phyloP scores from a whole-genome alignment of 2,797 vertebrate species.

The Microctenopoma steveboyesi region DNA sequence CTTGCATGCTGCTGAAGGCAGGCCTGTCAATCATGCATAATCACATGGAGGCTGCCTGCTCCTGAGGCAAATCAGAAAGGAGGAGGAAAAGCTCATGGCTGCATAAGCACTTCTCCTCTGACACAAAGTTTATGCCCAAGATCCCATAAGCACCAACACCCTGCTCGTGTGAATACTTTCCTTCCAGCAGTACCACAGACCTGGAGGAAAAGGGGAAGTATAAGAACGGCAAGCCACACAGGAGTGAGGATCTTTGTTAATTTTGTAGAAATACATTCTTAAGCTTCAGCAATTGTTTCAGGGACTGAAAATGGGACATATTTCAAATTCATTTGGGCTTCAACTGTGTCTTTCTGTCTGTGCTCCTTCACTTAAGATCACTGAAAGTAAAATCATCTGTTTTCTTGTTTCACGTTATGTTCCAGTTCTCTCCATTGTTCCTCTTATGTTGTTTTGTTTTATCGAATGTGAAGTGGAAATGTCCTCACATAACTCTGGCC shows the following conservation, averaged over 20 bases:
- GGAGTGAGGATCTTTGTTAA: neutral
- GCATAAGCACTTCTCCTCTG: constrained; percentile 38
- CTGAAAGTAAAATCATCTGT: constrained; percentile 21
- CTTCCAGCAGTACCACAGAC: constrained; percentile 20
- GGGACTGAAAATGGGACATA: constrained; percentile 26
- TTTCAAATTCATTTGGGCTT: constrained; percentile 7
- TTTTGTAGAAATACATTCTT: constrained; percentile 7
- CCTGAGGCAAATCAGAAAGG: constrained; percentile 62
- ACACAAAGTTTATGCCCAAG: constrained; percentile 27
- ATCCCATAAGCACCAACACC: constrained; percentile 31
- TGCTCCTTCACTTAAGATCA: constrained; percentile 7
- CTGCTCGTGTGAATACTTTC: constrained; percentile 27
- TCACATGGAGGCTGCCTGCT: constrained; percentile 68
- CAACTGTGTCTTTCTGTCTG: constrained; percentile 12
- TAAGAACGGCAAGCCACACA: too few species aligned
- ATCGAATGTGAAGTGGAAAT: constrained; percentile 55
- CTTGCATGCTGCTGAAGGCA: constrained; percentile 70
- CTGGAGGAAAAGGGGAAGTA: constrained; percentile 4
- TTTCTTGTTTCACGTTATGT: constrained; percentile 6
- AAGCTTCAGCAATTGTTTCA: neutral
- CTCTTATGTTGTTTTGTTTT: neutral
- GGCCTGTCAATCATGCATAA: constrained; percentile 78
- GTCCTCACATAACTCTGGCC: constrained; percentile 43
- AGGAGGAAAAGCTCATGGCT: constrained; percentile 53
- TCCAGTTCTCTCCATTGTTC: constrained; percentile 23